phyloP scores from a whole-genome alignment of 1,140 invertebrate genomes.

The Trichonephila inaurata region DNA sequence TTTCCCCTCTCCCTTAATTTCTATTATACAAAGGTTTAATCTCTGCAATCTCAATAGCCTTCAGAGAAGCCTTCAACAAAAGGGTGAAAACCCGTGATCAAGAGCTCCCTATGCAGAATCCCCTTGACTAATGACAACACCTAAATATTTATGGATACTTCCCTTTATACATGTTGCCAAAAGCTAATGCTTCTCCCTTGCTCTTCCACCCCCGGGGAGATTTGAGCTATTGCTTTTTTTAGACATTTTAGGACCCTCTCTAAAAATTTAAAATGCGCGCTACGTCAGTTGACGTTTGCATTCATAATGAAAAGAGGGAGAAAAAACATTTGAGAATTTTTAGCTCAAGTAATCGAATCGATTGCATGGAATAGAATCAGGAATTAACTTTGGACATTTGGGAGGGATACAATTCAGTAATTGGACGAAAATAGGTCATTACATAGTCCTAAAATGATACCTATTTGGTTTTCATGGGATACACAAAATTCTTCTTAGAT shows the following conservation, averaged over 20 bases:
- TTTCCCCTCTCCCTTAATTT: neutral
- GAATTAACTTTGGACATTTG: slow-evolving; percentile 3
- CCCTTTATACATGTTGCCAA: neutral
- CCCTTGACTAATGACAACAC: neutral
- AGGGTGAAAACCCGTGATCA: neutral
- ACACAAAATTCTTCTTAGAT: no score
- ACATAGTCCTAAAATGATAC: no score
- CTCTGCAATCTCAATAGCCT: neutral
- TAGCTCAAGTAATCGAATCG: neutral
- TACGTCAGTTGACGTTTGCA: neutral
- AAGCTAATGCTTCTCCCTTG: neutral
- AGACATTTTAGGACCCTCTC: neutral
- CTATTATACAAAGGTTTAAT: neutral
- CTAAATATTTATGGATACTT: slow-evolving; percentile 28
- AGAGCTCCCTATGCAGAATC: neutral
- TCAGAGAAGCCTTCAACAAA: neutral
- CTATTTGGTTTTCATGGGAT: no score
- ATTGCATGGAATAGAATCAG: neutral
- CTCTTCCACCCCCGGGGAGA: neutral
- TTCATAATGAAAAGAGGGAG: neutral
- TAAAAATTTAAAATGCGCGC: neutral
- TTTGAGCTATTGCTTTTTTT: slow-evolving; percentile 8
- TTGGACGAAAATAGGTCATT: no score
- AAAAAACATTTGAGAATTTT: neutral
- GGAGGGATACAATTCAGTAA: neutral